Base-by-base conservation (phyloP, 2,113 vertebrate genomes). In the Chionomys nivalis region DNA sequence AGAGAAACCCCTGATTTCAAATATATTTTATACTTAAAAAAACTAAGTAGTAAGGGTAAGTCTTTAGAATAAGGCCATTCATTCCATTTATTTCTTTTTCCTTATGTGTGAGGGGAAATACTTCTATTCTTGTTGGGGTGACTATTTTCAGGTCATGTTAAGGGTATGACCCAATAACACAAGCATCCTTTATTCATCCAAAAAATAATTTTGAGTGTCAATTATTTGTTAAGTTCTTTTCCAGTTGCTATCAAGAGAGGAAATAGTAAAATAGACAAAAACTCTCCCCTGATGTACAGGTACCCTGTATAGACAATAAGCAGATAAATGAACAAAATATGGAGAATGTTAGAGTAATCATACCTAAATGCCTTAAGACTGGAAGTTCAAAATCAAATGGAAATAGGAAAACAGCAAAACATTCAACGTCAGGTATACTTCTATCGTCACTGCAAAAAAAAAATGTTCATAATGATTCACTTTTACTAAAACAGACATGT, bases 11-110 rank as follows among this genome's bases (percentile, higher is more conserved):
- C 14, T 85, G 1, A 9, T 55, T n/a, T 90, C 70, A 89, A 96
- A 63, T 42, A 87, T 11, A 83, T 61, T 92, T 86, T 73, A 86
- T 7, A 73, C 47, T 96, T 85, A 42, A 44, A 89, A 89, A 73
- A 92, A 65, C 1, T 24, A 72, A 92, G 4, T 13, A 85, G 8
- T 44, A 33, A 17, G 2, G 16, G 3, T 49, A 65, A 79, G 61
- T 81, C 12, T n/a, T 75, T 47, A 33, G 88, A 77, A 77, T 65
- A 94, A 89, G 6, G 58, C 1, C 8, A 61, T 88, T 70, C 12
- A 70, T 73, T 31, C 31, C 0, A 5, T 36, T 87, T 63, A 49
- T 58, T 72, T 16, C 75, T 93, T 61, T 36, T 90, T 86, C 11
- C 63, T 89, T 52, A 2, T 65, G 39, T 65, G 58, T 7, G 14